Conservation (phyloP, 2,888 invertebrate species). For the Geophilus truncorum region DNA sequence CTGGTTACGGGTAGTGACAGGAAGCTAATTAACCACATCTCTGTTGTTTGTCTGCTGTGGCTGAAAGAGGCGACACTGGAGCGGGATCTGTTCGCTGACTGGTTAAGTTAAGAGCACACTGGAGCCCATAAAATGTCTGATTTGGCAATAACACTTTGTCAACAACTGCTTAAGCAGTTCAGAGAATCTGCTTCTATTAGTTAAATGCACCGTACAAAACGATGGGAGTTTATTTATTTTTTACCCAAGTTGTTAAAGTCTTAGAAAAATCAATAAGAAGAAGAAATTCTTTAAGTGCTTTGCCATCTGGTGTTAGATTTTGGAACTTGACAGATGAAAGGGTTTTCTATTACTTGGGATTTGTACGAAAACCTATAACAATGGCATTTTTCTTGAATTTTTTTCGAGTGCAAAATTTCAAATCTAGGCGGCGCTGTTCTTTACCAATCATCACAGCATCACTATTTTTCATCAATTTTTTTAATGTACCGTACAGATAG, state of each 20-base stretch:
- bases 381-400: too few species aligned
- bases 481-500: background rate
- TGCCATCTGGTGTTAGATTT: too few species aligned
- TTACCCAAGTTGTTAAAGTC: too few species aligned
- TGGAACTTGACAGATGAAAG: too few species aligned
- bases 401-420: background rate
- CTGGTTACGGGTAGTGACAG: background rate
- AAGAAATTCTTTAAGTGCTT: too few species aligned
- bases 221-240: background rate
- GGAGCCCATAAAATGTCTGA: background rate
- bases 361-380: too few species aligned
- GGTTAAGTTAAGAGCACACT: background rate
- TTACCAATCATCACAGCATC: too few species aligned
- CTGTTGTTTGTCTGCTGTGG: background rate
- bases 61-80: background rate
- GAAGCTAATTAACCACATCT: constrained; percentile 3
- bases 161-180: constrained; percentile 11
- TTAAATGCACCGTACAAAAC: background rate
- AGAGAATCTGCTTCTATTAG: background rate
- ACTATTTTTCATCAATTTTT: too few species aligned
- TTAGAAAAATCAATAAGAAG: background rate
- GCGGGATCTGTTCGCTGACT: background rate
- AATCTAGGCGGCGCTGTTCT: too few species aligned
- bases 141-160: background rate
- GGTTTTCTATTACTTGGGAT: too few species aligned